Conservation (phyloP, 1,140 invertebrate species). For the Belonocnema kinseyi region DNA sequence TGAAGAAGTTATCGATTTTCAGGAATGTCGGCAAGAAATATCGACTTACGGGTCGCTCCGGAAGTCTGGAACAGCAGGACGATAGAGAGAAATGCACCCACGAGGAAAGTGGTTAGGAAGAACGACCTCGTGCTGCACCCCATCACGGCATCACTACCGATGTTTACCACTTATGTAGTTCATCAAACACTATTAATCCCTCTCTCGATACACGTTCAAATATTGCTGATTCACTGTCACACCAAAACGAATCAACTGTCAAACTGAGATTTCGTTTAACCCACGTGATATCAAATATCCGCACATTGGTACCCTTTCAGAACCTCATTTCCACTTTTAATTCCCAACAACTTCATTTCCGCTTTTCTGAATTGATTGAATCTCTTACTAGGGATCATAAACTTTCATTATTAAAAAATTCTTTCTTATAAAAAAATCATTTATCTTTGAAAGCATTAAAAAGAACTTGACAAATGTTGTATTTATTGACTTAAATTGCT, state of each 20-base stretch:
- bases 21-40: constrained; percentile 13
- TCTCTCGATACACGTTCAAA: not conserved
- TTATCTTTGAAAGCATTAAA: too few relatives aligned
- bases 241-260: constrained; percentile 19
- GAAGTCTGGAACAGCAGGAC: constrained; percentile 61
- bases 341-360: not conserved
- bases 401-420: not conserved
- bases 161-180: constrained; percentile 52
- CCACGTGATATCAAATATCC: not conserved
- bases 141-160: constrained; percentile 73
- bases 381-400: not conserved
- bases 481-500: too few relatives aligned
- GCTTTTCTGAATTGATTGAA: not conserved
- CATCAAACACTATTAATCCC: constrained; percentile 21
- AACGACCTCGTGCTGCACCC: constrained; percentile 70
- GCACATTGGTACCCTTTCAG: not conserved
- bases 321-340: constrained; percentile 3
- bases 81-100: constrained; percentile 65
- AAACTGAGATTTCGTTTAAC: not conserved
- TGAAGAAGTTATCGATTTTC: constrained; percentile 17
- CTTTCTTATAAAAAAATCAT: not conserved
- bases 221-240: constrained; percentile 15
- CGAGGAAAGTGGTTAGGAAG: constrained; percentile 68
- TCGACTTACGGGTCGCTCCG: constrained; percentile 65
- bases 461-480: too few relatives aligned